Percentiles rank a stretch among this genome's conserved stretches.
Conservation (phyloP, 2,888 invertebrate genomes). For the Zygothrica quintamaculata region DNA sequence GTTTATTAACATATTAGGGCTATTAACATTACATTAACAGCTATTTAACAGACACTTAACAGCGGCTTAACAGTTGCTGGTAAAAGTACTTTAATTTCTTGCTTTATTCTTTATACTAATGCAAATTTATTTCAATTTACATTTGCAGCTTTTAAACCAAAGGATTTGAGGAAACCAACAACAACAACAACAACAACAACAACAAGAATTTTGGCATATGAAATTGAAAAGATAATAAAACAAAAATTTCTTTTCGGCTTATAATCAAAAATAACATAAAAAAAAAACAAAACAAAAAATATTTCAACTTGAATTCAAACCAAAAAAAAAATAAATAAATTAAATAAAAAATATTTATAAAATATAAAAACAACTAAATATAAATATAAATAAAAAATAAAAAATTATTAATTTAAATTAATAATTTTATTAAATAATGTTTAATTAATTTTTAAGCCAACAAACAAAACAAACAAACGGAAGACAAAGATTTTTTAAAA, state of each 20-base stretch:
- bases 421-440: conserved; percentile 72
- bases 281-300: too few relatives aligned
- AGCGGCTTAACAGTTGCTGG: too few relatives aligned
- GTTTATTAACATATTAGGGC: too few relatives aligned
- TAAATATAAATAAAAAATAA: conserved; percentile 27
- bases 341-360: conserved; percentile 40
- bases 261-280: too few relatives aligned
- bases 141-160: conserved; percentile 63
- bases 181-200: conserved; percentile 38
- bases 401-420: conserved; percentile 40
- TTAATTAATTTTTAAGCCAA: conserved; percentile 81
- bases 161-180: conserved; percentile 66
- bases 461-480: conserved; percentile 84
- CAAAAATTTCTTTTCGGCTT: conserved; percentile 48
- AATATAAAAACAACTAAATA: conserved; percentile 42
- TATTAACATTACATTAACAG: too few relatives aligned
- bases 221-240: conserved; percentile 31
- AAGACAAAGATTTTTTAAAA: conserved; percentile 79
- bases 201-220: conserved; percentile 35
- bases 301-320: conserved; percentile 57
- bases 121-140: background rate
- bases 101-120: too few relatives aligned
- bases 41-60: too few relatives aligned
- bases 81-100: conserved; percentile 7
- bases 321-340: conserved; percentile 53